Evolutionary conservation across 2,888 invertebrate genomes (phyloP), one percentile per base, ranked within the genome.

Genomic region (Carpatolechia fugitivella): DNA sequence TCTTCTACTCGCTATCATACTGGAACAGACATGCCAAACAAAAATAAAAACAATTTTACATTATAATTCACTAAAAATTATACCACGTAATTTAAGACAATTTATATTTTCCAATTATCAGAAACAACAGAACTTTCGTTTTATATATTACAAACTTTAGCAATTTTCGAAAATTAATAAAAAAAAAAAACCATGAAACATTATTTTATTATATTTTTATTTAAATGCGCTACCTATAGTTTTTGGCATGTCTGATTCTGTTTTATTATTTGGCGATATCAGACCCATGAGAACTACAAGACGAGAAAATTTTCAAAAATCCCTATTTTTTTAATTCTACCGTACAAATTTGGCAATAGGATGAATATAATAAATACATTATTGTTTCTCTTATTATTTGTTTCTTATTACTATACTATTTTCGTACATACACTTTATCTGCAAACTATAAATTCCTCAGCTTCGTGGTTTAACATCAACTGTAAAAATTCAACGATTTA

Each of bases 381-480:
- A 63, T 66, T 66, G 74, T 77, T 82, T 84, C 80, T 79, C 38
- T 41, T 48, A 81, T 79, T 67, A 70, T 69, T 70, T 57, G 51
- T 69, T 67, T 53, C 11, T 41, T 55, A 52, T 44, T 59, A 65
- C 76, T 83, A 80, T 78, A 78, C 80, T 81, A 71, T 69, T 41
- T 18, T 73, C 60, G 71, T 70, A 72, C 36, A 38, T 24, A 50
- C 50, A 38, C 3, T 24, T 69, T 66, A 64, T 70, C 74, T 63
- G 81, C 78, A 81, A 83, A 79, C 74, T 80, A 84, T 85, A 81
- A 86, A 87, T 86, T 87, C 85, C 85, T 66, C 82, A 72, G 78
- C 76, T 72, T 85, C 31, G 82, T 82, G 74, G 78, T 57, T 54
- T 57, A 57, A 48, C 47, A 57, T 48, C 68, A 64, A 64, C 59